These are phyloP conservation scores for Drosophila anomalata DNA, from an alignment of 2,888 invertebrate genomes.

Conservation along the genomic window DNA sequence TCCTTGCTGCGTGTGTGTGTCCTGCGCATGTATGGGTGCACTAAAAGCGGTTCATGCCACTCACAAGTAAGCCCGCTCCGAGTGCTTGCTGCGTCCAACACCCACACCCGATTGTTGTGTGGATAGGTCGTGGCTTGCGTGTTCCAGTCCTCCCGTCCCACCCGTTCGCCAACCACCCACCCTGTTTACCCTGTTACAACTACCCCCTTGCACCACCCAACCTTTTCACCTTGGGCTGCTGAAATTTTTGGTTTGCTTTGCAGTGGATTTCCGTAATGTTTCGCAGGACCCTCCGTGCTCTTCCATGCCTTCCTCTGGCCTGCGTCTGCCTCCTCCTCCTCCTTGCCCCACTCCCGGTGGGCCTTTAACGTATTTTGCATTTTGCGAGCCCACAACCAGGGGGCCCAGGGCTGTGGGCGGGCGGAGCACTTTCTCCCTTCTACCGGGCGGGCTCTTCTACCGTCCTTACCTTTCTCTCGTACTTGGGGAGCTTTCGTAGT, in stretches of 20 bases:
- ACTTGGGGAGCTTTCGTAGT: slow-evolving; percentile 71
- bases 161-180: background rate
- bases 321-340: slow-evolving; percentile 14
- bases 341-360: background rate
- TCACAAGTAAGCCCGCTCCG: slow-evolving; percentile 62
- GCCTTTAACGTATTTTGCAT: slow-evolving; percentile 68
- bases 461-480: slow-evolving; percentile 21
- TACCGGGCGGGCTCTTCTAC: slow-evolving; percentile 15
- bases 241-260: slow-evolving; percentile 71
- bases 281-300: slow-evolving; percentile 35
- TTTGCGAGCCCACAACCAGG: slow-evolving; percentile 46
- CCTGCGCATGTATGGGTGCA: slow-evolving; percentile 47
- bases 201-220: slow-evolving; percentile 19
- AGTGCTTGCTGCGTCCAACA: slow-evolving; percentile 55
- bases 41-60: slow-evolving; percentile 75
- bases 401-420: slow-evolving; percentile 12
- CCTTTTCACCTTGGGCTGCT: slow-evolving; percentile 42
- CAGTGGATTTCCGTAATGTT: slow-evolving; percentile 73
- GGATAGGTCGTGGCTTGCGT: slow-evolving; percentile 77
- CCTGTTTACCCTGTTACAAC: background rate
- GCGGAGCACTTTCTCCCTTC: slow-evolving; percentile 20
- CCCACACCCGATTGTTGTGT: slow-evolving; percentile 75
- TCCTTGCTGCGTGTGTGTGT: slow-evolving; percentile 17
- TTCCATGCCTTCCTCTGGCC: background rate
- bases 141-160: slow-evolving; percentile 8